Base-by-base conservation (phyloP, 2,888 invertebrate genomes). In the Hydropsyche betteni region DNA sequence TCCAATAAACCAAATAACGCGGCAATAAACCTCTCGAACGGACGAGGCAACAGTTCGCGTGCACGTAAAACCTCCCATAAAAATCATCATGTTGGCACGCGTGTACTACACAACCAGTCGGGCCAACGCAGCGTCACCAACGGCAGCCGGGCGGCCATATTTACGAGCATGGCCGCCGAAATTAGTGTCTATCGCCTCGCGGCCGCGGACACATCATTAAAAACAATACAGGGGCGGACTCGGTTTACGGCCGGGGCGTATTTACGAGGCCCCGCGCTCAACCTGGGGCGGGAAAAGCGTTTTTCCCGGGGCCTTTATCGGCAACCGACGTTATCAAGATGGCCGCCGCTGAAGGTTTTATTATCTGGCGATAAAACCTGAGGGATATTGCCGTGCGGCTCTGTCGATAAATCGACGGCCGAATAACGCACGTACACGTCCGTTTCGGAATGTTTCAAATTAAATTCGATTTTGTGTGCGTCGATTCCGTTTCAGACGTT, bases 331-430 rank as follows among this genome's bases (percentile, higher is more conserved):
- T 70, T 70, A 70, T 70, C 70, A 70, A 70, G 70, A 70, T 70
- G 70, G 52, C 34, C 70, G 52, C 34, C 70, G 70, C 70, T 70
- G 70, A 70, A 70, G 70, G 70, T 70, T 70, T 70, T 70, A 70
- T 70, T 70, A 70, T 70, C 70, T 70, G 70, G 70, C 52, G 70
- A 70, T 70, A 70, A 70, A 70, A 70, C 44, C 44, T 51, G 70
- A 53, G 52, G 44, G 10, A 44, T 52, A 53, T 70, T 70, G 52
- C 52, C 53, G 24, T 24, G 70, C 53, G 36, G 14, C 33, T 36
- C 51, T 53, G 51, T 53, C 36, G 52, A 16, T 6, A 50, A 69
- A 69, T 69, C 69, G 69, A 51, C 14, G n/a, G 34, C 34, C 24
- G 24, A 24, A 58, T 58, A 64, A 24, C 64, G 36, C 64, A n/a